Percentiles rank a stretch among this genome's conserved stretches.
These are phyloP conservation scores for Aselliscus stoliczkanus DNA, from an alignment of 2,797 vertebrate genomes.

Conservation along the genomic window DNA sequence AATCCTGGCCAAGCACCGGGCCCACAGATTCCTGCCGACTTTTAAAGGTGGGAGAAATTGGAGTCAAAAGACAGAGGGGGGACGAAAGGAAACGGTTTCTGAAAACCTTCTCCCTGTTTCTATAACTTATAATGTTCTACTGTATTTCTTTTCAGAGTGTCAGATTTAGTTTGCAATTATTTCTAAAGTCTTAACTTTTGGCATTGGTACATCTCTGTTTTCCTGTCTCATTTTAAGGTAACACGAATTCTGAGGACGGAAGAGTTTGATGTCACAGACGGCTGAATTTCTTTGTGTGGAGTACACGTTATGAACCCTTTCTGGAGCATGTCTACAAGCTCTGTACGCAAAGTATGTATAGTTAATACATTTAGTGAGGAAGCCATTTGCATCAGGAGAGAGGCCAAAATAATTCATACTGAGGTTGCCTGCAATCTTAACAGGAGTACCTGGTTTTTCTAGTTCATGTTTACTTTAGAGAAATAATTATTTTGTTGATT, in stretches of 20 bases:
- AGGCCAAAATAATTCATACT: background rate
- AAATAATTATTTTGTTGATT: background rate
- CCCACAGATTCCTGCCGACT: background rate
- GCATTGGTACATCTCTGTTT: background rate
- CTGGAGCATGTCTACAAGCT: constrained; percentile 96
- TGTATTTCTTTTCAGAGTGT: background rate
- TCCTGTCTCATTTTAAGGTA: constrained; percentile 64
- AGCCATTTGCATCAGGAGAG: background rate
- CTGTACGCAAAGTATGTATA: constrained; percentile 90
- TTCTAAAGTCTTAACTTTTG: constrained; percentile 3
- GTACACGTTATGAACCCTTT: constrained; percentile 94
- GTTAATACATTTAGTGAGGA: background rate
- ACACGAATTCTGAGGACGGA: constrained; percentile 76
- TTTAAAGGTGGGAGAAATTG: background rate
- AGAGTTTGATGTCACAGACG: constrained; percentile 71
- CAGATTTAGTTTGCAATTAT: background rate
- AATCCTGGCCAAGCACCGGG: background rate
- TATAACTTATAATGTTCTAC: background rate
- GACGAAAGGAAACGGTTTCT: background rate
- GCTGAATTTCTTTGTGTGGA: constrained; percentile 69
- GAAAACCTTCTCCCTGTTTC: background rate
- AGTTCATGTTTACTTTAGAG: background rate
- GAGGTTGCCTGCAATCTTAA: background rate
- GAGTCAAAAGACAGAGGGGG: background rate
- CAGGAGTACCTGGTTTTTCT: background rate